Evolutionary conservation across 1,140 invertebrate genomes (phyloP).

Genomic region (Sweltsa coloradensis): DNA sequence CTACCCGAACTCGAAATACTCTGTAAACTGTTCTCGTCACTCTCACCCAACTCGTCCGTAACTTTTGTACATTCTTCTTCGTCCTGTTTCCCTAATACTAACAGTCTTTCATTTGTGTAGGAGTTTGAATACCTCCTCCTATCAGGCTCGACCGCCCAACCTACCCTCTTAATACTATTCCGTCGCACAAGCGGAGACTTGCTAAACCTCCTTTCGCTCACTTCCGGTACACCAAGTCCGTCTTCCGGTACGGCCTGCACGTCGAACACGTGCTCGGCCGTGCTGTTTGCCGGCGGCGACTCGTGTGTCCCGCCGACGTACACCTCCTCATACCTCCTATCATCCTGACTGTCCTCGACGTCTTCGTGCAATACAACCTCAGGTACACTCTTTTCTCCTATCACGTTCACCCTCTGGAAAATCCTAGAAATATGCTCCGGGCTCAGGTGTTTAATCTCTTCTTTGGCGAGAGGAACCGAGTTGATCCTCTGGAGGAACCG

Average conservation of each 20-base stretch:
- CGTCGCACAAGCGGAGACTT: not conserved
- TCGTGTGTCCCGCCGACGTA: no score
- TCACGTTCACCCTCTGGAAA: not conserved
- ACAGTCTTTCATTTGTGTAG: not conserved
- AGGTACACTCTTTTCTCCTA: not conserved
- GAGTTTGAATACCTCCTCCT: not conserved
- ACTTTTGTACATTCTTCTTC: not conserved
- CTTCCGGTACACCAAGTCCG: no score
- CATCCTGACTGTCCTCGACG: no score
- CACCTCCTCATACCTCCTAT: no score
- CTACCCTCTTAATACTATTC: not conserved
- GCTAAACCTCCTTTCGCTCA: no score
- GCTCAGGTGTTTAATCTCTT: not conserved
- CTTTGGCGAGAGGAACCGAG: not conserved
- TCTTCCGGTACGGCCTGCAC: no score
- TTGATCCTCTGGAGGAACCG: not conserved
- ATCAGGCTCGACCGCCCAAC: not conserved
- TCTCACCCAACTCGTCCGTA: not conserved
- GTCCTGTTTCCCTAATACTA: not conserved
- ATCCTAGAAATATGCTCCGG: not conserved
- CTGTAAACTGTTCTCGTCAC: not conserved
- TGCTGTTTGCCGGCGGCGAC: no score
- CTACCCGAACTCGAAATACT: conserved; percentile 1
- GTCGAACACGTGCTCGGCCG: no score
- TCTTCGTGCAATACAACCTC: no score